Conservation (phyloP, 2,113 vertebrate species). For the Dicentrarchus labrax region DNA sequence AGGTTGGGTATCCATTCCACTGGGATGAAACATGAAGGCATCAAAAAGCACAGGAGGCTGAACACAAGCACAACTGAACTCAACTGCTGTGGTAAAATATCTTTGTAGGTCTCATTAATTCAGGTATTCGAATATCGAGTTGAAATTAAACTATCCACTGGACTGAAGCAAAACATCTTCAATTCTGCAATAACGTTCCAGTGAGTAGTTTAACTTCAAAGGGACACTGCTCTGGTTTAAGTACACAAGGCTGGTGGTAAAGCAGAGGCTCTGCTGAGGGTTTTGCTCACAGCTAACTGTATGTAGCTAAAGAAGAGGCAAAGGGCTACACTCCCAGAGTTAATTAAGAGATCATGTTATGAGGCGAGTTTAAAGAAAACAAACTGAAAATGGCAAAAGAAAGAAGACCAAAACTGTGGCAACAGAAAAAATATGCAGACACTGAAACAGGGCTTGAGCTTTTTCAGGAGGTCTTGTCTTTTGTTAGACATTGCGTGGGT, state of each 20-base stretch:
- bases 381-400: constrained; percentile 20
- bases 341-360: constrained; percentile 11
- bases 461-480: constrained; percentile 15
- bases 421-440: constrained; percentile 40
- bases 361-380: neutral
- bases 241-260: neutral
- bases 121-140: neutral
- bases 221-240: neutral
- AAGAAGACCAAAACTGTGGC: constrained; percentile 10
- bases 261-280: constrained; percentile 17
- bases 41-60: constrained; percentile 75
- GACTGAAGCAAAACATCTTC: neutral
- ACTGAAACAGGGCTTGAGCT: constrained; percentile 5
- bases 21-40: constrained; percentile 84
- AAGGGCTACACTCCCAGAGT: constrained; percentile 14
- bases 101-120: neutral
- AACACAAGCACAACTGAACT: constrained; percentile 67
- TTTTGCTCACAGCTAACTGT: neutral
- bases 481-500: constrained; percentile 43
- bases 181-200: neutral
- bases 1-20: constrained; percentile 82
- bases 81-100: constrained; percentile 39
- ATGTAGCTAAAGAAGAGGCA: constrained; percentile 1
- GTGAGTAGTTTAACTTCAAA: constrained; percentile 30
- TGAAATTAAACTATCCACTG: constrained; percentile 25